Base-by-base conservation (phyloP, 2,797 vertebrate genomes). In the Syngnathus acus region DNA sequence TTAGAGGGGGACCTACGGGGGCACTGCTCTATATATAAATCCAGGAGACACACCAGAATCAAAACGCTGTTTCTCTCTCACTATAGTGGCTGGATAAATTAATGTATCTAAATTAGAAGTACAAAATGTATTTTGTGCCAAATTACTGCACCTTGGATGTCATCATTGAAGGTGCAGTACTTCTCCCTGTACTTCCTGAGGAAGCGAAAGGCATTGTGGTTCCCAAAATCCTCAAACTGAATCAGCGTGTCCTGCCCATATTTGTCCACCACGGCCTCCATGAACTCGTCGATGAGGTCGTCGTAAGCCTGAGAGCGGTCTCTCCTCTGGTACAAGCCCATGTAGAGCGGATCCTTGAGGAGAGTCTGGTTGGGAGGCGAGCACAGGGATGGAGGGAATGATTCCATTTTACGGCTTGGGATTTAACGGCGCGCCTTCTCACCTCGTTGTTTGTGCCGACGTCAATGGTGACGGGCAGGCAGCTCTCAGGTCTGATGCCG, bases 161-260 rank as follows among this genome's bases (percentile, higher is more conserved):
- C 97, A 1, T 99, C 97, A 3, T 99, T 99, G 88, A 99, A 99
- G 72, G 95, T 99, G 67, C 97, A 99, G 70, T 97, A 99, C 73
- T 95, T 97, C 82, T 99, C 93, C 65, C 92, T 87, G 82, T 98
- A 99, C 71, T 94, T 98, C 65, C 94, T 90, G 14, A 98, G 80
- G 68, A 99, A 95, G 17, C 96, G 93, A 79, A 98, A 99, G 1
- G 97, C 97, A 0, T 99, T 99, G 89, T 97, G 95, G 88, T 99
- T 99, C 17, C 97, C 97, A 68, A 99, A 99, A 86, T 99, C 97
- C 72, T 99, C 97, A 79, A 99, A 99, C 50, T 99, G 97, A 84
- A 99, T 99, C 21, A 99, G 92, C 0, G 94, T 97, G 82, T 93
- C 94, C 84, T 93, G 95, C 43, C 96, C 97, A 0, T 98, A 99